Evolutionary conservation across 2,888 invertebrate genomes (phyloP).

Genomic region (Mantis religiosa): DNA sequence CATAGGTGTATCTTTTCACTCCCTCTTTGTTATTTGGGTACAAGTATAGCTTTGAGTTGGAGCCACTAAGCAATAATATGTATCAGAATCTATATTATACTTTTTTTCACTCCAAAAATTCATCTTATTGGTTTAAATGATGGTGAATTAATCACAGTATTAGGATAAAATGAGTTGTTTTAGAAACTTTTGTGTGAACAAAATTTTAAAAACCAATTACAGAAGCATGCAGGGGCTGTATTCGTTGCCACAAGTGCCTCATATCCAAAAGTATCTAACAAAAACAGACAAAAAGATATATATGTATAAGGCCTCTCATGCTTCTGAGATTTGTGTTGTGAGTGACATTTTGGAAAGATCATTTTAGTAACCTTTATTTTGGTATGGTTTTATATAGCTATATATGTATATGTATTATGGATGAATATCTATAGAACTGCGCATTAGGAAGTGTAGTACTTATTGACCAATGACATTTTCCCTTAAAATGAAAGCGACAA

Average conservation of each 20-base stretch:
- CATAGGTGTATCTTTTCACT: too few species aligned
- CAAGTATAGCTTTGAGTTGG: neutral
- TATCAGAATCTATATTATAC: neutral
- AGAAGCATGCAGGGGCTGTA: slow-evolving; percentile 7
- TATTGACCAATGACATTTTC: neutral
- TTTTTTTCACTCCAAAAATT: neutral
- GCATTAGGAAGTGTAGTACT: neutral
- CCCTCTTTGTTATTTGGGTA: too few species aligned
- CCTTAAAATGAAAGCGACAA: neutral
- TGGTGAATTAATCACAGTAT: neutral
- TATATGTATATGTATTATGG: neutral
- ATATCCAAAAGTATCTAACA: neutral
- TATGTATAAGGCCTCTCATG: neutral
- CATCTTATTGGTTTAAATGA: neutral
- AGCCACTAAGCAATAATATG: neutral
- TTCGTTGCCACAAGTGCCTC: slow-evolving; percentile 9
- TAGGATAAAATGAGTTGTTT: neutral
- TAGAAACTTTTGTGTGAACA: neutral
- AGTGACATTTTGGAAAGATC: too few species aligned
- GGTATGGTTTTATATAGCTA: neutral
- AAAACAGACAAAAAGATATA: neutral
- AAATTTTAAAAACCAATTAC: neutral
- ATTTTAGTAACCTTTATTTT: neutral
- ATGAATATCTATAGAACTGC: neutral
- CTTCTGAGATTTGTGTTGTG: neutral